A percentile compares a stretch with the other conserved stretches of the same genome.
Conservation (phyloP, 2,888 invertebrate species). For the Eupelmus urozonus region DNA sequence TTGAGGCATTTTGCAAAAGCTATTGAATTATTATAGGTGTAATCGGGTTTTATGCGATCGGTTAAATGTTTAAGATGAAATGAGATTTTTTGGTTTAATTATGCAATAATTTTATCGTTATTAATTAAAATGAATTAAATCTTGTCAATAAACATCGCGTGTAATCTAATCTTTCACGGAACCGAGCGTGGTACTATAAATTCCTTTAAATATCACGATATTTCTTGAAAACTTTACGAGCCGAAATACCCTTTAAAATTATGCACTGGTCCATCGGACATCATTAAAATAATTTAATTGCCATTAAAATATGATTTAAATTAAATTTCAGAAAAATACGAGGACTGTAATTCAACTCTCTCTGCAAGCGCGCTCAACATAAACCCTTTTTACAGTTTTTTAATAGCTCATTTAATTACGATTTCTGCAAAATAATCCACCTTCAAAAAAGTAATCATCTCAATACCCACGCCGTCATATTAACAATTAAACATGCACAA, state of each 20-base stretch:
- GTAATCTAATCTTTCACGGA: conserved; percentile 4
- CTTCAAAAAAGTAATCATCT: too few relatives aligned
- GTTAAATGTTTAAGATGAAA: background rate
- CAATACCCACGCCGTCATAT: background rate
- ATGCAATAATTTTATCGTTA: background rate
- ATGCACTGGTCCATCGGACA: background rate
- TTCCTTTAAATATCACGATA: background rate
- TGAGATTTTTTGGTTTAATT: background rate
- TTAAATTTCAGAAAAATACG: conserved; percentile 6
- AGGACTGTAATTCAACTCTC: background rate
- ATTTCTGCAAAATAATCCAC: too few relatives aligned
- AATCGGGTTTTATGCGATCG: background rate
- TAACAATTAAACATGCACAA: too few relatives aligned
- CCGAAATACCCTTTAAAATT: background rate
- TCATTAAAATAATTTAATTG: conserved; percentile 19
- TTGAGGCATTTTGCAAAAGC: background rate
- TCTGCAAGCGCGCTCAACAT: too few relatives aligned
- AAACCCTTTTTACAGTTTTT: background rate
- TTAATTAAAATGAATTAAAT: conserved; percentile 13
- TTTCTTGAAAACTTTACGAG: conserved; percentile 6
- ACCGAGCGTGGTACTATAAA: background rate
- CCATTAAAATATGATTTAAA: conserved; percentile 4
- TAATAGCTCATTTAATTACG: background rate
- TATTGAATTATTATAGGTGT: background rate
- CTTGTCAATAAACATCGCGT: conserved; percentile 6